Conservation (phyloP, 1,140 invertebrate species). For the Lanistes nyassanus region DNA sequence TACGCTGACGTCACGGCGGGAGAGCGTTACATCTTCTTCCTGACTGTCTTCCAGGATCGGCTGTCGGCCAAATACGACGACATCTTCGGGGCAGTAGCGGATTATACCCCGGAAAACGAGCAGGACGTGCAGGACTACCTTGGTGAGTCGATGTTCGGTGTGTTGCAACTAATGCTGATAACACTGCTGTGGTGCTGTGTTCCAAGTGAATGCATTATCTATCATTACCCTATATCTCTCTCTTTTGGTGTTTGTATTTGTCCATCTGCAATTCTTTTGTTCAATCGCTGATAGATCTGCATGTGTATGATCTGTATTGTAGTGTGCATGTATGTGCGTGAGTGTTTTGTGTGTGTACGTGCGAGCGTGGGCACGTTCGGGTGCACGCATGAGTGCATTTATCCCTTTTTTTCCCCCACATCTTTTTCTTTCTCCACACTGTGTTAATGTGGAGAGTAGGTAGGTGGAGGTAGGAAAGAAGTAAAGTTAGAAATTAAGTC, state of each 20-base stretch:
- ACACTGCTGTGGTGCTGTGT: background rate
- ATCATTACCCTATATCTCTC: slow-evolving; percentile 19
- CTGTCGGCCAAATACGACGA: slow-evolving; percentile 65
- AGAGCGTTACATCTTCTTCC: slow-evolving; percentile 59
- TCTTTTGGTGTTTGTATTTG: slow-evolving; percentile 4
- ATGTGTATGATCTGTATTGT: too few relatives aligned
- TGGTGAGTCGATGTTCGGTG: slow-evolving; percentile 42
- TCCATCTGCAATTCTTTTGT: background rate
- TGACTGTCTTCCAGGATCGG: slow-evolving; percentile 57
- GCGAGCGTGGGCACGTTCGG: background rate
- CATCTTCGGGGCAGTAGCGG: slow-evolving; percentile 60
- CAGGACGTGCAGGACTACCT: slow-evolving; percentile 50
- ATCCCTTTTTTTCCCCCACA: too few relatives aligned
- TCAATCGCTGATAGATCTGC: too few relatives aligned
- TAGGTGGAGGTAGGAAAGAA: too few relatives aligned
- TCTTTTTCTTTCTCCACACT: too few relatives aligned
- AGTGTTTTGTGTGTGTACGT: background rate
- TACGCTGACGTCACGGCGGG: slow-evolving; percentile 59
- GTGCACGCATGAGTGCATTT: slow-evolving; percentile 1
- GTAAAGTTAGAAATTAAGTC: too few relatives aligned
- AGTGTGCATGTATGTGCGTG: slow-evolving; percentile 11
- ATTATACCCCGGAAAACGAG: slow-evolving; percentile 49
- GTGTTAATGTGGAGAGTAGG: too few relatives aligned
- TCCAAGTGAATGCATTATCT: background rate
- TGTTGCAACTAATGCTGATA: background rate